Evolutionary conservation across 2,797 vertebrate genomes (phyloP).

Genomic region (Amazona ochrocephala): DNA sequence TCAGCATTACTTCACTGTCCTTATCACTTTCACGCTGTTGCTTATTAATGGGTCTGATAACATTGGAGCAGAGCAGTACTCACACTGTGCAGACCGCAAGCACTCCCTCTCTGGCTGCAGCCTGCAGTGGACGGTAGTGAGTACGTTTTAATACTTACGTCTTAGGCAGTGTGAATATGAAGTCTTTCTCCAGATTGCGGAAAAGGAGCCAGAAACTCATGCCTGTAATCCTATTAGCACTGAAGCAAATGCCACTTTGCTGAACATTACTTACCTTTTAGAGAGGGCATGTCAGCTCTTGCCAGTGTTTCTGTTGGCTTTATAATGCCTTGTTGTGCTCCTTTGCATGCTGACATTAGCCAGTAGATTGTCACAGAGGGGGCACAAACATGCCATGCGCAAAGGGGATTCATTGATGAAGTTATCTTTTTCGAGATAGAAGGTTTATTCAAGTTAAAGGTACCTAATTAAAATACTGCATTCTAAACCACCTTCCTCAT

Average conservation of each 20-base stretch:
- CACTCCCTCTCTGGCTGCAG: neutral
- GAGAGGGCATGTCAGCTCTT: neutral
- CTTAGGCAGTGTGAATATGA: rapidly evolving
- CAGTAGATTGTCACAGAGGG: neutral
- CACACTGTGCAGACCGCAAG: too few relatives aligned
- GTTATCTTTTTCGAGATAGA: rapidly evolving
- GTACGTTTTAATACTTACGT: neutral
- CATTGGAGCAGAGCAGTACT: neutral
- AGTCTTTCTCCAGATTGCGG: neutral
- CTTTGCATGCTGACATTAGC: neutral
- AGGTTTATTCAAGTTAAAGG: too few relatives aligned
- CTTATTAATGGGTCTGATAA: neutral
- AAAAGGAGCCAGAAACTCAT: neutral
- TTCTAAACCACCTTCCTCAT: neutral
- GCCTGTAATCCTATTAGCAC: neutral
- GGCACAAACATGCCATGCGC: rapidly evolving
- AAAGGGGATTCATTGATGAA: neutral
- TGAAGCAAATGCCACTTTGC: rapidly evolving
- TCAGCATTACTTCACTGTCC: neutral
- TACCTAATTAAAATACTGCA: neutral
- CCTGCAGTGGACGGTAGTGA: neutral
- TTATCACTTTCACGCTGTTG: neutral
- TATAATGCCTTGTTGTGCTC: rapidly evolving
- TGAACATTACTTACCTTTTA: neutral
- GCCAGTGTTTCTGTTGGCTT: neutral